phyloP scores from a whole-genome alignment of 2,888 invertebrate genomes.

The Scaptomyza caliginosa region DNA sequence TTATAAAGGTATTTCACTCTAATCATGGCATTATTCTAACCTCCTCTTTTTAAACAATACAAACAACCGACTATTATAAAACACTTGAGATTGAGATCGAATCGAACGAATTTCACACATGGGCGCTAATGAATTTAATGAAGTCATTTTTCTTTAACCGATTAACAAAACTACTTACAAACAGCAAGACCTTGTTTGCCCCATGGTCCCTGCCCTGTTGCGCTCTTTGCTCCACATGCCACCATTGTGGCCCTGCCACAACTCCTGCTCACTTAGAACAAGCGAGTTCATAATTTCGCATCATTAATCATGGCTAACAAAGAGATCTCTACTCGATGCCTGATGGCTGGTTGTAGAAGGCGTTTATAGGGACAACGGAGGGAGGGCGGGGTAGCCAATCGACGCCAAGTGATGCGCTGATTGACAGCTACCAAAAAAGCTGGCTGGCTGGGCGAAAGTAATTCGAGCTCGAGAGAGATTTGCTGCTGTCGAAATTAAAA shows the following conservation, averaged over 20 bases:
- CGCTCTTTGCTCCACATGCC: slow-evolving; percentile 4
- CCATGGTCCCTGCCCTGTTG: background rate
- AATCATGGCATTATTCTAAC: background rate
- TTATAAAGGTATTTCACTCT: too few species aligned
- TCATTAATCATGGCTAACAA: slow-evolving; percentile 78
- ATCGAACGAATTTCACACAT: slow-evolving; percentile 81
- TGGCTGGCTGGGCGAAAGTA: slow-evolving; percentile 65
- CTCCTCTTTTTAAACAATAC: background rate
- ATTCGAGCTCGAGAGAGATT: slow-evolving; percentile 52
- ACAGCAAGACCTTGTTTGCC: slow-evolving; percentile 13
- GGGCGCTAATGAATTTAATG: slow-evolving; percentile 82
- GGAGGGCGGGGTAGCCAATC: slow-evolving; percentile 25
- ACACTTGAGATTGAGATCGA: slow-evolving; percentile 43
- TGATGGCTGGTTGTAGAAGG: slow-evolving; percentile 5
- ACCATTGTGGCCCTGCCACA: slow-evolving; percentile 2
- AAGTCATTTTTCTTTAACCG: slow-evolving; percentile 81
- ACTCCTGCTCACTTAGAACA: slow-evolving; percentile 66
- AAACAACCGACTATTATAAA: background rate
- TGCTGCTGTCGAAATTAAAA: slow-evolving; percentile 68
- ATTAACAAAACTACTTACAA: slow-evolving; percentile 76
- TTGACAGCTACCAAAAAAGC: slow-evolving; percentile 65
- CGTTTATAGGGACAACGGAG: background rate
- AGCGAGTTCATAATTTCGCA: slow-evolving; percentile 80
- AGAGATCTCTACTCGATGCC: slow-evolving; percentile 49
- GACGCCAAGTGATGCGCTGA: slow-evolving; percentile 41